A percentile compares a stretch with the other conserved stretches of the same genome.
phyloP scores from a whole-genome alignment of 2,113 vertebrate species.

The Cinclus cinclus region DNA sequence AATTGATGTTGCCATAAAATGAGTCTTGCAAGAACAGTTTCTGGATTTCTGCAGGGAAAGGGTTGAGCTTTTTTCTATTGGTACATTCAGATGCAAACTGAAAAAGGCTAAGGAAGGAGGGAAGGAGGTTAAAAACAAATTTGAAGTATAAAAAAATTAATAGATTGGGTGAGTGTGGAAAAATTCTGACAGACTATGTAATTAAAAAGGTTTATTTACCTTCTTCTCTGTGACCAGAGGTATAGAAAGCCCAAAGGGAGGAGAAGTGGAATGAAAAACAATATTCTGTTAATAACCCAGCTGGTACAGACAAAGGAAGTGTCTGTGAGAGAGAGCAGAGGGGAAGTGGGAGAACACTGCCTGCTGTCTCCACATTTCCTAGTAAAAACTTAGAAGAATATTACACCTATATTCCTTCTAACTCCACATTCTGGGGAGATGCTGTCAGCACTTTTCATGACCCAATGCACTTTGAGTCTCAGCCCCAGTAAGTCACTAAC shows the following conservation, averaged over 20 bases:
- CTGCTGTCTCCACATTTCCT: not conserved
- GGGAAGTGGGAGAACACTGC: not conserved
- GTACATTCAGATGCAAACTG: not conserved
- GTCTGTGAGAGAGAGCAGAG: conserved; percentile 47
- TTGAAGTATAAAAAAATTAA: conserved; percentile 37
- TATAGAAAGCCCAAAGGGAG: conserved; percentile 54
- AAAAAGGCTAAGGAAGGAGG: not conserved
- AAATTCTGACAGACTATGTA: conserved; percentile 43
- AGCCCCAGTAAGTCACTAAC: not conserved
- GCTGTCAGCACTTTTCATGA: conserved; percentile 56
- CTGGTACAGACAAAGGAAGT: conserved; percentile 61
- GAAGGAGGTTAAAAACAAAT: not conserved
- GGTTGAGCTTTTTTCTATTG: not conserved
- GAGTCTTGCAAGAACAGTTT: not conserved
- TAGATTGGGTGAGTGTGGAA: conserved; percentile 28
- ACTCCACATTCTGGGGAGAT: not conserved
- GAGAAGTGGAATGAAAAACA: conserved; percentile 37
- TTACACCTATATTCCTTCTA: not conserved
- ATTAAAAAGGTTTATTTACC: conserved; percentile 61
- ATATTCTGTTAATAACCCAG: conserved; percentile 42
- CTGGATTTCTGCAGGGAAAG: not conserved
- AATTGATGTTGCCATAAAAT: not conserved
- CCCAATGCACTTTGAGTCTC: not conserved
- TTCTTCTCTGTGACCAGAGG: conserved; percentile 44
- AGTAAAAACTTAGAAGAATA: not conserved